Conservation (phyloP, 2,888 invertebrate species). For the Drosophila formosana region DNA sequence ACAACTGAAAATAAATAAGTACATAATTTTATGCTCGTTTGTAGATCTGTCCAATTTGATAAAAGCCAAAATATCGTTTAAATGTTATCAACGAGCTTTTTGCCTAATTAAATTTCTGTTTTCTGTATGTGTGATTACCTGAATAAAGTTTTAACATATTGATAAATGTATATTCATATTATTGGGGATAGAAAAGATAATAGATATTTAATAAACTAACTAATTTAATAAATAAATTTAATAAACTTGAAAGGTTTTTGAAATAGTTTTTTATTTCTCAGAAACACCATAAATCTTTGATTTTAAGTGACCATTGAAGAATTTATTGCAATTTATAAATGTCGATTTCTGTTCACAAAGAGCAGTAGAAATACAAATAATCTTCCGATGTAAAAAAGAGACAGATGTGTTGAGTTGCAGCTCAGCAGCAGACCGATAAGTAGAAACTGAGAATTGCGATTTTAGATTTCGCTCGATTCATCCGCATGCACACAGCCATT, state of each 20-base stretch:
- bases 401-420: not conserved
- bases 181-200: too few species aligned
- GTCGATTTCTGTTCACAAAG: not conserved
- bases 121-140: too few species aligned
- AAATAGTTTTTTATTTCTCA: too few species aligned
- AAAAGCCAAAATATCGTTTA: not conserved
- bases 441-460: not conserved
- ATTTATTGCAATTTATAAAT: not conserved
- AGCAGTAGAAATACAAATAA: not conserved
- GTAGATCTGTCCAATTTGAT: not conserved
- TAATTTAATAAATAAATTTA: too few species aligned
- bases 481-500: not conserved
- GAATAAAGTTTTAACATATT: too few species aligned
- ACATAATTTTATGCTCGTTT: not conserved
- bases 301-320: too few species aligned
- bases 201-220: too few species aligned
- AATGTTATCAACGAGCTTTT: not conserved
- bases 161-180: too few species aligned
- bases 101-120: not conserved
- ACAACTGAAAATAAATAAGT: conserved; percentile 3
- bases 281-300: too few species aligned
- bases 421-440: not conserved
- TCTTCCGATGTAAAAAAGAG: not conserved
- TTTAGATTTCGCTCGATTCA: not conserved
- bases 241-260: too few species aligned